Percentiles rank a stretch among this genome's conserved stretches.
Evolutionary conservation across 2,797 vertebrate species (phyloP).

Genomic region (Micropoecilia bifurca): DNA sequence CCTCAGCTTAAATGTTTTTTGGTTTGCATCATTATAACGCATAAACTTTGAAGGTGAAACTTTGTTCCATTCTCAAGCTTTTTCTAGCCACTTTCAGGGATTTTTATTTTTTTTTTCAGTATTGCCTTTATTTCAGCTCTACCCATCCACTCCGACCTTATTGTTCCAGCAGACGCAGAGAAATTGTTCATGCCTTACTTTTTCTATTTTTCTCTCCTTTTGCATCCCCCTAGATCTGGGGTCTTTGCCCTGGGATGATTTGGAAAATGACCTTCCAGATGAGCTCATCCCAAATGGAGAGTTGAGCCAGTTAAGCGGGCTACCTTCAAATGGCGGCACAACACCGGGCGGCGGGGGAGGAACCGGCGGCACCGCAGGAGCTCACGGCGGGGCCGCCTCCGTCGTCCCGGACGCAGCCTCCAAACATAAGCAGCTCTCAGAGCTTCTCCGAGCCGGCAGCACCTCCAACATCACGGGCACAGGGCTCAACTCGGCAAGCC

Average conservation of each 20-base stretch:
- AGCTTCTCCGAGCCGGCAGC: constrained; percentile 91
- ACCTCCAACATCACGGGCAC: constrained; percentile 80
- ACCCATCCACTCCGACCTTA: neutral
- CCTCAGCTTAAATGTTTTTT: neutral
- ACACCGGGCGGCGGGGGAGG: constrained; percentile 61
- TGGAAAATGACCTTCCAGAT: constrained; percentile 98
- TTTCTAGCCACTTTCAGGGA: neutral
- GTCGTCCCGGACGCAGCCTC: constrained; percentile 92
- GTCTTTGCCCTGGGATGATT: constrained; percentile 90
- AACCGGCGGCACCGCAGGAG: constrained; percentile 43
- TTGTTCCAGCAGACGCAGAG: neutral
- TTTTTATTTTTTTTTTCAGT: neutral
- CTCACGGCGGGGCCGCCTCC: constrained; percentile 49
- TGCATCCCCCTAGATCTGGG: constrained; percentile 85
- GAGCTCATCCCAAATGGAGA: constrained; percentile 97
- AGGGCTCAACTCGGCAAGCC: constrained; percentile 87
- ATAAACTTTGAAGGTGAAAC: neutral
- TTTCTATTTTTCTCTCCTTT: neutral
- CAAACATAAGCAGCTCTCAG: constrained; percentile 98
- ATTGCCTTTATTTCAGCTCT: neutral
- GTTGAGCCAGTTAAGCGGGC: constrained; percentile 84
- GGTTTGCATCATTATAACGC: neutral
- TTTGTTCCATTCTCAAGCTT: neutral
- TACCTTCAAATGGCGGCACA: constrained; percentile 77
- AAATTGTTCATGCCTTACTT: constrained; percentile 21